phyloP scores from a whole-genome alignment of 2,113 vertebrate genomes.

The Cryptomyrus ogoouensis region DNA sequence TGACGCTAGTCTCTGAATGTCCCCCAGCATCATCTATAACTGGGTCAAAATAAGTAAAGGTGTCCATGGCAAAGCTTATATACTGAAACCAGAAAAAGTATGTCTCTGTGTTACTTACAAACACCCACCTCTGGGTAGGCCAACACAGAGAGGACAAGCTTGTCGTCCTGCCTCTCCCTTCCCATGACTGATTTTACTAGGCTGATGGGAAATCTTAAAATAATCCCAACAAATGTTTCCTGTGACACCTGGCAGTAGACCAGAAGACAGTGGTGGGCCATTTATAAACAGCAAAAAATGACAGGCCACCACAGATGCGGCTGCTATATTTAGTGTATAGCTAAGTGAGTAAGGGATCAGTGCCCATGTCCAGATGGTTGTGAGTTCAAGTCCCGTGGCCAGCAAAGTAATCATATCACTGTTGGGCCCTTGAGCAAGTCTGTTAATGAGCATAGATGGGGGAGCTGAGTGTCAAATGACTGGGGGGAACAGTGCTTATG shows the following conservation, averaged over 20 bases:
- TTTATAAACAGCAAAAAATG: conserved; percentile 58
- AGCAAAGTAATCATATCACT: not conserved
- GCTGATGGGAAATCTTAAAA: conserved; percentile 51
- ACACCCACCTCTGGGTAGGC: not conserved
- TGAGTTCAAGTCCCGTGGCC: not conserved
- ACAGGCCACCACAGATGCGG: conserved; percentile 52
- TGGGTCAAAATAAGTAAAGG: not conserved
- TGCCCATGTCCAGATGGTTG: not conserved
- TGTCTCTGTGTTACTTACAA: not conserved
- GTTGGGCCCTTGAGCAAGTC: not conserved
- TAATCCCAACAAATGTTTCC: conserved; percentile 62
- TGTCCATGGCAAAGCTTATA: not conserved
- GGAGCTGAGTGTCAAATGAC: not conserved
- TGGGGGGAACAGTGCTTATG: not conserved
- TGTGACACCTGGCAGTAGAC: conserved; percentile 59
- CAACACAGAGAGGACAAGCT: not conserved
- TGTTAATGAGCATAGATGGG: not conserved
- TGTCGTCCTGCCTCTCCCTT: not conserved
- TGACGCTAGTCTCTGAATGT: not conserved
- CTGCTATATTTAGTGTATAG: conserved; percentile 47
- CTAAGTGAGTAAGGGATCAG: not conserved
- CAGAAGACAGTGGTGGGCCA: conserved; percentile 53
- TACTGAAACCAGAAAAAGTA: not conserved
- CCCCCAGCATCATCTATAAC: not conserved
- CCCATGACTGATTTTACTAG: conserved; percentile 48